These are phyloP conservation scores for Stegophylla sp. DNA, from an alignment of 2,888 invertebrate species.

Conservation along the genomic window DNA sequence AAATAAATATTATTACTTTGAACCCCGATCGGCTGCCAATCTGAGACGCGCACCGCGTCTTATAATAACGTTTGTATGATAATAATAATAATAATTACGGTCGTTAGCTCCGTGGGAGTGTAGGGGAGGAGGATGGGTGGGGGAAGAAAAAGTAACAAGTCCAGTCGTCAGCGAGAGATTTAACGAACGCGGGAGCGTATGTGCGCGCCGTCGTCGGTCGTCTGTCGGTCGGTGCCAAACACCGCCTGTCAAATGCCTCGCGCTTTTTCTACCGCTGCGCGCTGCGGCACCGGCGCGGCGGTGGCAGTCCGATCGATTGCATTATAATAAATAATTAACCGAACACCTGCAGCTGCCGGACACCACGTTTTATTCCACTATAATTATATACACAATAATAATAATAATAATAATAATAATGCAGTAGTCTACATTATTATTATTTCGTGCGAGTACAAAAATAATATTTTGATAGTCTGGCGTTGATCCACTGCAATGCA, in stretches of 20 bases:
- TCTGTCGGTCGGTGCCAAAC: slow-evolving; percentile 32
- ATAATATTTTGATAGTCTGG: neutral
- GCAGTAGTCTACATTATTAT: too few species aligned
- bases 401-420: too few species aligned
- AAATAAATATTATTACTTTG: too few species aligned
- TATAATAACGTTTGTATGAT: slow-evolving; percentile 5
- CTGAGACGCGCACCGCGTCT: neutral
- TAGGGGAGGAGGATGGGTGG: neutral
- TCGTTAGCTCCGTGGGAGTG: neutral
- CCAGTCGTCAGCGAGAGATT: slow-evolving; percentile 26
- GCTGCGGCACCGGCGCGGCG: neutral
- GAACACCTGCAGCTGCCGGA: slow-evolving; percentile 12
- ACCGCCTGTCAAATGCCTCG: slow-evolving; percentile 24
- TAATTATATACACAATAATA: neutral
- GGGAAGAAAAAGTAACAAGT: slow-evolving; percentile 12
- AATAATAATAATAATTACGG: neutral
- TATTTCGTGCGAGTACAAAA: neutral
- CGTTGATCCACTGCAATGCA: neutral
- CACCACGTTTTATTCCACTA: neutral
- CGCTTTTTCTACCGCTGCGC: neutral
- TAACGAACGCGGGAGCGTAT: neutral
- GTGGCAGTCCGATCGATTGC: neutral
- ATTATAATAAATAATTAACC: slow-evolving; percentile 26
- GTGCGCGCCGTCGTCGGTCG: neutral
- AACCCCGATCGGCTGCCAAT: slow-evolving; percentile 16